Evolutionary conservation across 2,113 vertebrate species (phyloP), one percentile per base, ranked within the genome.

Genomic region (Phaetusa simplex): DNA sequence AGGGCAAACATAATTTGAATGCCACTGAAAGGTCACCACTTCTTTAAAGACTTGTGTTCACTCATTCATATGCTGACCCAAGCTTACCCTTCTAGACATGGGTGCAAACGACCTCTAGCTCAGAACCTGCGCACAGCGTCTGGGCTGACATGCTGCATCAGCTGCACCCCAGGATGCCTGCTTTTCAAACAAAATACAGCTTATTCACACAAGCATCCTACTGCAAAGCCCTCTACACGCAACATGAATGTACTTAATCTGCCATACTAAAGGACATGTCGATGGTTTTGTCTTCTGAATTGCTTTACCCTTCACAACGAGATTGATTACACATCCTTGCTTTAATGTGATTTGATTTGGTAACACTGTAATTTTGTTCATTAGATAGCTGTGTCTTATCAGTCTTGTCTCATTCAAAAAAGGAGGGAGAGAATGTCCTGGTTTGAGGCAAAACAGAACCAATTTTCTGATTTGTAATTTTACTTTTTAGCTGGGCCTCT

Each of bases 41-140:
- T 79, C 47, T 49, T 61, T 61, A 52, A 70, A 71, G 52, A 64
- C 32, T 30, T 26, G 7, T 21, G 20, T 22, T 49, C 61, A 30
- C 16, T 50, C 17, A 38, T 24, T 36, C 23, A 14, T 18, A 65
- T 0, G 4, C 8, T 1, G 4, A 55, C 6, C 20, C 30, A 34
- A 66, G 16, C 13, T 34, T 18, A 74, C 24, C 18, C 22, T 72
- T 55, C 19, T 20, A 77, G 30, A 23, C 12, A 12, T 2, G 22
- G 43, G 49, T 52, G 47, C 0, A 5, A 85, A 71, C 0, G 1
- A 66, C 23, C 45, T 77, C 59, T 23, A 56, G 42, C 36, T 82
- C 78, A 74, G 78, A 85, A 56, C 12, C 27, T 4, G 2, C 3
- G 6, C 36, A 82, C 29, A 45, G 27, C 26, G 43, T 36, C 55